Conservation (phyloP, 2,113 vertebrate species). For the Anas platyrhynchos region DNA sequence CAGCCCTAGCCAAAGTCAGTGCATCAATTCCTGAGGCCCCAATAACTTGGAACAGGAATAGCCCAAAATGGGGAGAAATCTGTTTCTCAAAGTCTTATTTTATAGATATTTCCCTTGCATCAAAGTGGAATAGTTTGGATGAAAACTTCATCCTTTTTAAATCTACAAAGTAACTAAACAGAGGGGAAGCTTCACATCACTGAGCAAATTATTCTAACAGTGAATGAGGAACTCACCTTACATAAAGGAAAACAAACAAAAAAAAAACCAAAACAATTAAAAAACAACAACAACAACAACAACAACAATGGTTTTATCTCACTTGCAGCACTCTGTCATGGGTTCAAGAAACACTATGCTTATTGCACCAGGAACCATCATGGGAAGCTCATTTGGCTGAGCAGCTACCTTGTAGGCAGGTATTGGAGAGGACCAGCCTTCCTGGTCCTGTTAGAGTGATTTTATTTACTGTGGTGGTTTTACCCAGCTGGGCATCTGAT, state of each 20-base stretch:
- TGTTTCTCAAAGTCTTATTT: not conserved
- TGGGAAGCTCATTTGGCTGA: not conserved
- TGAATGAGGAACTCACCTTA: not conserved
- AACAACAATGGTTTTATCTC: not conserved
- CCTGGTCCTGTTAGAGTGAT: not conserved
- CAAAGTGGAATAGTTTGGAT: not conserved
- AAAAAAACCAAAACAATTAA: not conserved
- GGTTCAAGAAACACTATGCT: not conserved
- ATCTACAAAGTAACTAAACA: not conserved
- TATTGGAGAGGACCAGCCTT: not conserved
- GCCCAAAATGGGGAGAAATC: not conserved
- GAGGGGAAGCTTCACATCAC: not conserved
- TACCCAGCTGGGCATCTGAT: too few species aligned
- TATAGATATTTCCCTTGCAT: not conserved
- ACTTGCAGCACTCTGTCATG: not conserved
- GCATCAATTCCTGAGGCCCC: not conserved
- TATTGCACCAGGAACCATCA: not conserved
- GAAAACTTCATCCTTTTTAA: not conserved
- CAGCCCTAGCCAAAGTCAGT: not conserved
- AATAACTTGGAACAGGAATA: not conserved
- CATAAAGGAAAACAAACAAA: not conserved
- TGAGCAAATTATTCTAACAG: not conserved
- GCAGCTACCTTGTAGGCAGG: not conserved
- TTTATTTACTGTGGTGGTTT: not conserved
- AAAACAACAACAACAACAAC: not conserved